A percentile compares a stretch with the other conserved stretches of the same genome.
Conservation (phyloP, 1,140 invertebrate genomes). For the Ectropis grisescens region DNA sequence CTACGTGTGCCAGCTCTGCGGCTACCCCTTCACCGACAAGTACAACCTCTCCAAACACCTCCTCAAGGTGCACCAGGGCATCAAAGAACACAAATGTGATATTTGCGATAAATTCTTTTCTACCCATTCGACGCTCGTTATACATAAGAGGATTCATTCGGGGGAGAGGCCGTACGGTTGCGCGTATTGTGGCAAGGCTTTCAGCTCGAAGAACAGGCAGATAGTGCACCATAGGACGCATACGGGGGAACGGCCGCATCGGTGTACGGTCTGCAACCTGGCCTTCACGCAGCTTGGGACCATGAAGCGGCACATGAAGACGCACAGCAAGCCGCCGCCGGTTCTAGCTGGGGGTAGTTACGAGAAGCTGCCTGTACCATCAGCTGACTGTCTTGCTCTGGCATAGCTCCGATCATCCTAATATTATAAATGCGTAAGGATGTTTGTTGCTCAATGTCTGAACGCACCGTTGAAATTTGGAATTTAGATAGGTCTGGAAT, state of each 20-base stretch:
- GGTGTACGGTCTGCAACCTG: constrained; percentile 72
- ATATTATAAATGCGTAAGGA: too few relatives aligned
- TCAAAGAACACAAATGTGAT: constrained; percentile 72
- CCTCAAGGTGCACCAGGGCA: constrained; percentile 74
- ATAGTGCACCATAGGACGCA: constrained; percentile 75
- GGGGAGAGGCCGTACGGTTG: constrained; percentile 73
- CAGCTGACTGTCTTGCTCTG: too few relatives aligned
- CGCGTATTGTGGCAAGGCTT: constrained; percentile 72
- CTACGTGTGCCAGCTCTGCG: constrained; percentile 53
- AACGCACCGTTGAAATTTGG: too few relatives aligned
- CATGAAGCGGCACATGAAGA: constrained; percentile 69
- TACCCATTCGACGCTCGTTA: constrained; percentile 66
- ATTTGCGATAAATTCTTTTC: constrained; percentile 72
- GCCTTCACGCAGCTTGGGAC: constrained; percentile 72
- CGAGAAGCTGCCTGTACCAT: too few relatives aligned
- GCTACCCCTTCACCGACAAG: constrained; percentile 63
- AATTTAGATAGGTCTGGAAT: too few relatives aligned
- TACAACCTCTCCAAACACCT: constrained; percentile 74
- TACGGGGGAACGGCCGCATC: constrained; percentile 80
- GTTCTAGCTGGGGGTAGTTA: too few relatives aligned
- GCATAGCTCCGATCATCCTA: too few relatives aligned
- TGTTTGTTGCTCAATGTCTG: too few relatives aligned
- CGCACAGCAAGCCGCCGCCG: too few relatives aligned
- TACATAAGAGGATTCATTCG: constrained; percentile 73
- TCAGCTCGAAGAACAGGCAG: constrained; percentile 44